These are phyloP conservation scores for Acanthoscelides obtectus DNA, from an alignment of 2,888 invertebrate genomes.

Conservation along the genomic window DNA sequence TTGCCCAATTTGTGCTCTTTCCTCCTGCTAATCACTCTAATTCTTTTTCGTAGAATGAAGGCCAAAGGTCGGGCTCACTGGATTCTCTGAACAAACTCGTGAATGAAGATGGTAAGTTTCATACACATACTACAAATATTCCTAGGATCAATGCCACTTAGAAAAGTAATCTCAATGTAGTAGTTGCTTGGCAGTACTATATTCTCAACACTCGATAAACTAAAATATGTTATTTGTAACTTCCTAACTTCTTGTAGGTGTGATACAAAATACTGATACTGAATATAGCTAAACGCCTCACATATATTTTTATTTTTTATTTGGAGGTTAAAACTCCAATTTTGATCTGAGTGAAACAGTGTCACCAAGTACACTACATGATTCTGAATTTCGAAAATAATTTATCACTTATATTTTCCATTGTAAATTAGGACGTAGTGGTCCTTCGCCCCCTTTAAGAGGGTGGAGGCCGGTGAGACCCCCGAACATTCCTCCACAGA, in stretches of 20 bases:
- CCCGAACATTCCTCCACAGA: slow-evolving; percentile 53
- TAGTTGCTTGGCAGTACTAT: background rate
- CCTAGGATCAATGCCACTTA: background rate
- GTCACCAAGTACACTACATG: background rate
- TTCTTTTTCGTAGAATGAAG: slow-evolving; percentile 36
- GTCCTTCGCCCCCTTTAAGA: slow-evolving; percentile 41
- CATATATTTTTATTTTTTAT: no score
- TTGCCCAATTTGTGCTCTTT: no score
- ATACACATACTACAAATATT: background rate
- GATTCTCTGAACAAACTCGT: slow-evolving; percentile 42
- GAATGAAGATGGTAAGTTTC: slow-evolving; percentile 41
- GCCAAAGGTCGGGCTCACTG: slow-evolving; percentile 40
- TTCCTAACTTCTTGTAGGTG: background rate
- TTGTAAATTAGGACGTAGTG: slow-evolving; percentile 33
- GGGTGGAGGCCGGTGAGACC: slow-evolving; percentile 57
- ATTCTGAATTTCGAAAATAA: background rate
- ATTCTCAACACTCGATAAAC: background rate
- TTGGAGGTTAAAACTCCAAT: no score
- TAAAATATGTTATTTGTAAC: background rate
- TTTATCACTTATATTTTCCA: slow-evolving; percentile 12
- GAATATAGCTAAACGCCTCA: no score
- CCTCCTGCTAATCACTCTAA: no score
- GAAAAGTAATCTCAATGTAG: background rate
- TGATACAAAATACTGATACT: no score
- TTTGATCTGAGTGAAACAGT: background rate